phyloP scores from a whole-genome alignment of 2,113 vertebrate genomes.

The Athene noctua region DNA sequence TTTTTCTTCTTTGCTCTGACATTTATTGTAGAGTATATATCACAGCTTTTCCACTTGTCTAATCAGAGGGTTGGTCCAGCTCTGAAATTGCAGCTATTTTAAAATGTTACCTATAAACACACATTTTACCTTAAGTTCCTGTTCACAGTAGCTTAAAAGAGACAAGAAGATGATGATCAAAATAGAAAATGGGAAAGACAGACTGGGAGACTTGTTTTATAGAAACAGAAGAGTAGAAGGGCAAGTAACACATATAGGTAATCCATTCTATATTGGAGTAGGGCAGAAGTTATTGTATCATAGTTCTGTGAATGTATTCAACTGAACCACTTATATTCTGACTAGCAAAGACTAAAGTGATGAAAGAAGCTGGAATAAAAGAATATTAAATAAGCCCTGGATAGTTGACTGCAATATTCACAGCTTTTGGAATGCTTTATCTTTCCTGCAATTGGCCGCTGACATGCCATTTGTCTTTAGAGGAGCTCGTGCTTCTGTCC shows the following conservation, averaged over 20 bases:
- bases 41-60: slow-evolving; percentile 22
- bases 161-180: slow-evolving; percentile 20
- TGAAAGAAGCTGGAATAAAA: slow-evolving; percentile 13
- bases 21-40: slow-evolving; percentile 10
- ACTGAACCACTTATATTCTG: neutral
- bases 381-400: slow-evolving; percentile 28
- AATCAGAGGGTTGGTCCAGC: slow-evolving; percentile 42
- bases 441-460: neutral
- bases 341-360: slow-evolving; percentile 5
- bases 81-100: slow-evolving; percentile 38
- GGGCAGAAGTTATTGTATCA: neutral
- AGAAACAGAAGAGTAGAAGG: neutral
- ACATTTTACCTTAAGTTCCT: neutral
- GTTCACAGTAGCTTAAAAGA: slow-evolving; percentile 21
- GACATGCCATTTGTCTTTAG: slow-evolving; percentile 35
- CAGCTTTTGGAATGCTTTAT: slow-evolving; percentile 22
- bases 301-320: neutral
- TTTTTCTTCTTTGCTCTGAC: neutral
- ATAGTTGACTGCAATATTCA: slow-evolving; percentile 37
- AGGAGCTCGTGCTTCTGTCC: neutral
- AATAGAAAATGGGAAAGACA: slow-evolving; percentile 5
- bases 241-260: neutral
- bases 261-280: neutral
- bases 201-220: neutral
- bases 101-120: slow-evolving; percentile 43